Percentiles rank a stretch among this genome's conserved stretches.
Evolutionary conservation across 1,140 invertebrate species (phyloP).

Genomic region (Heliconius eleuchia): DNA sequence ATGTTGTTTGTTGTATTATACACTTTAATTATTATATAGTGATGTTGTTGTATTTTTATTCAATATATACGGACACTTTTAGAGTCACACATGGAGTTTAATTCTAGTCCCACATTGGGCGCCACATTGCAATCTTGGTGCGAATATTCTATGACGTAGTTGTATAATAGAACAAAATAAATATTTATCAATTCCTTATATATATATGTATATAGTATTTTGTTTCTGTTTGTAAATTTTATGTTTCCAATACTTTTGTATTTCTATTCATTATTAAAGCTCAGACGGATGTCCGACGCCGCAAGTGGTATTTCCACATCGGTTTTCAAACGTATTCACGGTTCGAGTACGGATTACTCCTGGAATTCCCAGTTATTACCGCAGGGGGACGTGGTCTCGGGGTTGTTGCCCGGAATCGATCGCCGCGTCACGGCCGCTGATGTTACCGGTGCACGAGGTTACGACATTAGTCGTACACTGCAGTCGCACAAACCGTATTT

Average conservation of each 20-base stretch:
- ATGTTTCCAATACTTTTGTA: slow-evolving; percentile 34
- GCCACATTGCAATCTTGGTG: slow-evolving; percentile 45
- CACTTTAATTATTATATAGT: no score
- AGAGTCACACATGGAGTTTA: no score
- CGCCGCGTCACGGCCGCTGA: slow-evolving; percentile 55
- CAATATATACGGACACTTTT: background rate
- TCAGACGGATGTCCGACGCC: slow-evolving; percentile 50
- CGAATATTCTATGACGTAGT: slow-evolving; percentile 26
- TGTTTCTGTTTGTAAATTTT: background rate
- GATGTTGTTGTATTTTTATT: background rate
- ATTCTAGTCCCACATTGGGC: slow-evolving; percentile 49
- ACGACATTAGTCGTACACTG: slow-evolving; percentile 57
- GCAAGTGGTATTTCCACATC: slow-evolving; percentile 62
- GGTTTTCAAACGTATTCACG: slow-evolving; percentile 51
- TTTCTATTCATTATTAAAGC: slow-evolving; percentile 9
- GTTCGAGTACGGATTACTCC: slow-evolving; percentile 53
- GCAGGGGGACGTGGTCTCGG: slow-evolving; percentile 65
- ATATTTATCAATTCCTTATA: background rate
- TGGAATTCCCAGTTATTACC: slow-evolving; percentile 77
- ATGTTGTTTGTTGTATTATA: background rate
- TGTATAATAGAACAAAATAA: background rate
- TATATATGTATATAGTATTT: background rate
- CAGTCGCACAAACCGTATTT: slow-evolving; percentile 37
- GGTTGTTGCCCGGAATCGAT: slow-evolving; percentile 79
- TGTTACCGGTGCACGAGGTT: slow-evolving; percentile 71